phyloP scores from a whole-genome alignment of 2,113 vertebrate species.

The Martes martes region DNA sequence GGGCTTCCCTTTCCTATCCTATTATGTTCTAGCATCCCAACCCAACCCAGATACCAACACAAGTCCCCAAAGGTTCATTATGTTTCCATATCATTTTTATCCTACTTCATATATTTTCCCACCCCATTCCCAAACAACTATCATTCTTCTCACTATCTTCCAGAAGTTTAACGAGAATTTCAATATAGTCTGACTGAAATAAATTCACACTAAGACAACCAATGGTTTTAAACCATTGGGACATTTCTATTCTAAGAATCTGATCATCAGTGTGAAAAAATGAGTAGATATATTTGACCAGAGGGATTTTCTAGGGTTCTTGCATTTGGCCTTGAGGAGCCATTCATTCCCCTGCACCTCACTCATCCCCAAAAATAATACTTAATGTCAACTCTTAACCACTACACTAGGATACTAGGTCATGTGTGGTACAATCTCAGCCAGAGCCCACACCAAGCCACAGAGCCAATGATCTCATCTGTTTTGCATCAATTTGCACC shows the following conservation, averaged over 20 bases:
- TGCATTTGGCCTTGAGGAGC: neutral
- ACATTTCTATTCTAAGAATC: conserved; percentile 8
- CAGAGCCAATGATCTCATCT: neutral
- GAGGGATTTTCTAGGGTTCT: neutral
- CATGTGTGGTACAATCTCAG: neutral
- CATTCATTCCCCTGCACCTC: neutral
- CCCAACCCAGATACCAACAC: neutral
- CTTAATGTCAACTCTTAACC: neutral
- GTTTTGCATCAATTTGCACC: neutral
- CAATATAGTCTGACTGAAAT: neutral
- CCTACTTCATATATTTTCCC: neutral
- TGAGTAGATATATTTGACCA: neutral
- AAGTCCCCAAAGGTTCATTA: neutral
- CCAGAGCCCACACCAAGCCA: neutral
- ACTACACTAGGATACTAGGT: neutral
- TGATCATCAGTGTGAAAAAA: neutral
- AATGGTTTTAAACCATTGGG: neutral
- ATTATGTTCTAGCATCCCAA: neutral
- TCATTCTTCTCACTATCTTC: neutral
- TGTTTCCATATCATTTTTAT: neutral
- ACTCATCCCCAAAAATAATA: neutral
- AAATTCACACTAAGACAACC: conserved; percentile 27
- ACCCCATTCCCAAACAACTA: neutral
- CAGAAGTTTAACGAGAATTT: neutral
- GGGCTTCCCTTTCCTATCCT: neutral